A percentile compares a stretch with the other conserved stretches of the same genome.
Evolutionary conservation across 2,113 vertebrate genomes (phyloP).

Genomic region (Sitta europaea): DNA sequence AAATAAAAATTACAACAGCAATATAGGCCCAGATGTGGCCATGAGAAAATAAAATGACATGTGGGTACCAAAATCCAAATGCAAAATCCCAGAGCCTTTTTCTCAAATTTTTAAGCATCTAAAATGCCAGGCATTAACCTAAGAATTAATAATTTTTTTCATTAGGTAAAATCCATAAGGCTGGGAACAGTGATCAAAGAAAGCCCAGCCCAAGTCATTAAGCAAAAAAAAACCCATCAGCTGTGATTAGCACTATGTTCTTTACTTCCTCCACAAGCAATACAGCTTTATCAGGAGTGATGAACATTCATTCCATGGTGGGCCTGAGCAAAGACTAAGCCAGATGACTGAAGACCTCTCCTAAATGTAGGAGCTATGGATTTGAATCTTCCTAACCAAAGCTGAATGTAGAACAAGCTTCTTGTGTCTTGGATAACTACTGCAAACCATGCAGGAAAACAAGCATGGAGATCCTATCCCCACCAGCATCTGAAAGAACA

Average conservation of each 20-base stretch:
- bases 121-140: neutral
- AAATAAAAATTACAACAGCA: neutral
- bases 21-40: neutral
- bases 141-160: neutral
- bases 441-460: neutral
- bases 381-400: neutral
- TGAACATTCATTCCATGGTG: neutral
- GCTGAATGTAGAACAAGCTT: neutral
- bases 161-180: neutral
- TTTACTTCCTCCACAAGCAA: neutral
- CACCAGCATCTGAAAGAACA: rapidly evolving
- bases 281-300: neutral
- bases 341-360: neutral
- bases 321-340: neutral
- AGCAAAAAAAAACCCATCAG: neutral
- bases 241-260: neutral
- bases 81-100: neutral
- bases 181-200: neutral
- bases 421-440: neutral
- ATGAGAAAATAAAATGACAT: neutral
- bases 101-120: neutral
- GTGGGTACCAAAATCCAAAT: neutral
- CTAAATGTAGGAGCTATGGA: neutral
- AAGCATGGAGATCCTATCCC: neutral
- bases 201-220: neutral